phyloP scores from a whole-genome alignment of 2,888 invertebrate species.

The Willowsia nigromaculata region DNA sequence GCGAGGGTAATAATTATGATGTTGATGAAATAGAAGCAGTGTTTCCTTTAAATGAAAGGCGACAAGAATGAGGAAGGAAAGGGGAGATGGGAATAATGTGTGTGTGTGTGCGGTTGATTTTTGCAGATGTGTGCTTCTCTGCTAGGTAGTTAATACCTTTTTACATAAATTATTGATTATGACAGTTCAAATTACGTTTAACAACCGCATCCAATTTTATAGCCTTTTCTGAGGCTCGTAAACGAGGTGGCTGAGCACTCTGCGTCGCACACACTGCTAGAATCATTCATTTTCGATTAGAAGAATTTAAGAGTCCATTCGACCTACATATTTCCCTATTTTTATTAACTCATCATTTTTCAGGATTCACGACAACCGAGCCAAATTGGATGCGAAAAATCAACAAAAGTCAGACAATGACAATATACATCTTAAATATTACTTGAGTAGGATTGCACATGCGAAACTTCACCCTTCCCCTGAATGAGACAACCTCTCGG shows the following conservation, averaged over 20 bases:
- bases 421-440: too few species aligned
- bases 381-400: not conserved
- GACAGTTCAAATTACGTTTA: slow-evolving; percentile 14
- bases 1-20: not conserved
- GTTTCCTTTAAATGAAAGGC: not conserved
- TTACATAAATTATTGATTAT: slow-evolving; percentile 16
- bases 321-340: not conserved
- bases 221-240: slow-evolving; percentile 23
- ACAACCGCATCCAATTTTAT: slow-evolving; percentile 48
- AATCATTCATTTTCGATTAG: not conserved
- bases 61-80: not conserved
- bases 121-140: not conserved
- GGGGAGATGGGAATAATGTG: not conserved
- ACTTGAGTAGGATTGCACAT: not conserved
- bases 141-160: not conserved
- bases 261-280: not conserved
- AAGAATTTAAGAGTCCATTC: not conserved
- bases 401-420: not conserved
- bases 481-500: not conserved
- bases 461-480: not conserved
- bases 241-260: not conserved
- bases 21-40: not conserved
- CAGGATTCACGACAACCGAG: not conserved
- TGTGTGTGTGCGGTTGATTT: not conserved
- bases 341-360: not conserved